These are phyloP conservation scores for Tetragonula clypearis DNA, from an alignment of 1,140 invertebrate species.

Conservation along the genomic window DNA sequence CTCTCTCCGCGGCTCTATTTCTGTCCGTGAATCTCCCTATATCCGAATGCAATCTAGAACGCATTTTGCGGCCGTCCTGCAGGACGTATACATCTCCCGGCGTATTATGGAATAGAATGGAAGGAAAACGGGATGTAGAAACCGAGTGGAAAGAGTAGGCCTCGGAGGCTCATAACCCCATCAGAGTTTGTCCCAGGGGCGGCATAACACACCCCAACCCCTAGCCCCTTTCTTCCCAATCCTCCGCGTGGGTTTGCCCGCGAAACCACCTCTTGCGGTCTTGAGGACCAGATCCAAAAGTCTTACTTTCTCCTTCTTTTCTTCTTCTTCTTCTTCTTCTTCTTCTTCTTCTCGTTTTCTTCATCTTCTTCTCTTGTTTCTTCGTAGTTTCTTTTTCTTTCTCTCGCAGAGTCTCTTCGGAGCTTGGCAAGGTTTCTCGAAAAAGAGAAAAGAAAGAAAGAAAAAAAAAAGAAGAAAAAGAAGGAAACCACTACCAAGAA, in stretches of 20 bases:
- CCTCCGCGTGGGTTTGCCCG: conserved; percentile 35
- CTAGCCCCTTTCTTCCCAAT: conserved; percentile 40
- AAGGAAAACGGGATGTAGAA: conserved; percentile 78
- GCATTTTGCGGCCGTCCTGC: conserved; percentile 77
- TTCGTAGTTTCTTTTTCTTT: background rate
- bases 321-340: conserved; percentile 8
- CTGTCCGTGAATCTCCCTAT: conserved; percentile 70
- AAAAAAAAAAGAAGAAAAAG: background rate
- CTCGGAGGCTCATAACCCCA: conserved; percentile 82
- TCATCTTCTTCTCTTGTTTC: background rate
- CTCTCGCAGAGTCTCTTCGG: background rate
- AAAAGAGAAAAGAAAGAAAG: background rate
- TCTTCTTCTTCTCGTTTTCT: background rate
- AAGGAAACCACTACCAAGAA: conserved; percentile 13
- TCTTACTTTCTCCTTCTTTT: conserved; percentile 6
- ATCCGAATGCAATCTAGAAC: conserved; percentile 78
- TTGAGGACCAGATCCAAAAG: conserved; percentile 39
- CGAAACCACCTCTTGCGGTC: conserved; percentile 70
- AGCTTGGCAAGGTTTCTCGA: background rate
- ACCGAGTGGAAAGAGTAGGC: conserved; percentile 79
- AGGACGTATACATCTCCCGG: conserved; percentile 75
- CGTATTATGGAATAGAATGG: conserved; percentile 81
- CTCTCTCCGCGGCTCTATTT: conserved; percentile 4
- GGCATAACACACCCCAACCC: conserved; percentile 72
- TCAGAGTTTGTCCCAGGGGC: conserved; percentile 79